Base-by-base conservation (phyloP, 2,888 invertebrate species). In the Fragum fragum region DNA sequence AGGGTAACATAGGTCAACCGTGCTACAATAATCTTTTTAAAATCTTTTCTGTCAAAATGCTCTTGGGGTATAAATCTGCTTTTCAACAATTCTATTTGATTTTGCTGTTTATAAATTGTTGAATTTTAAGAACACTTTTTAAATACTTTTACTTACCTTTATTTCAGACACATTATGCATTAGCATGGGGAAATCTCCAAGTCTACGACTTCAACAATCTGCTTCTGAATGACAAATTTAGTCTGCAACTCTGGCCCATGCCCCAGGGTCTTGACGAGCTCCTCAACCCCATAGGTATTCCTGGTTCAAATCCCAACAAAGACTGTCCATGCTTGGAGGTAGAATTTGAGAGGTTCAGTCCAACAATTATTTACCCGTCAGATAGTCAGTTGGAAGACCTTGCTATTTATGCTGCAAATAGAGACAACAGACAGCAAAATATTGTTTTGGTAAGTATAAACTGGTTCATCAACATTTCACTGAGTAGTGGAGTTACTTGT, bases 111-210 rank as follows among this genome's bases (percentile, higher is more conserved):
- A 36, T 36, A 36, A 36, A 36, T 36, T 3, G 32, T 9, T 6
- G 9, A 36, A 36, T 9, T 36, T 36, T 36, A 9, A 36, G 32
- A 9, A 36, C 3, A 6, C 32, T 6, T 36, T 36, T 6, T 36
- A 9, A 36, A 36, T 6, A 36, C 3, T 6, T 6, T 36, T 6
- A 36, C 3, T 9, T 57, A 26, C 7, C 18, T 7, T 32, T 32
- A n/a, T 59, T 83, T 76, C 89, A 95, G 94, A 95, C 95, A 61
- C 94, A 95, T 68, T 95, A 94, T 88, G 94, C 95, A 71, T 88
- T 96, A 53, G 95, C 95, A 1, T 96, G 95, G 95, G 95, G 95
- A 47, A 96, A 96, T 89, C 90, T 96, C 36, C 95, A 95, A 83
- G 87, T 96, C 85, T 95, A 96, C 91, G 95, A 96, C 90, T 96